Conservation (phyloP, 2,888 invertebrate species). For the Aplocera efformata region DNA sequence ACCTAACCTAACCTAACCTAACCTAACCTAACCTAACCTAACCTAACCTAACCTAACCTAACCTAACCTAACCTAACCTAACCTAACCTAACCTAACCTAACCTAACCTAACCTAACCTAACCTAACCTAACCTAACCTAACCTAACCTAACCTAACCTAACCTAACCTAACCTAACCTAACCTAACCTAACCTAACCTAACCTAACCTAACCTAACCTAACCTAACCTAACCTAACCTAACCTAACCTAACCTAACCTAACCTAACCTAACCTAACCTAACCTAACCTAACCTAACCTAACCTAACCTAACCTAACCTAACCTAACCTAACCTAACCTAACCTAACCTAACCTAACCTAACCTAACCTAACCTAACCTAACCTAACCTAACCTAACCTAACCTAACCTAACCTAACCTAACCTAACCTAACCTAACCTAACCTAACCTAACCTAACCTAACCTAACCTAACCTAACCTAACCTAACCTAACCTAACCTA, state of each 20-base stretch:
- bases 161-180: constrained; percentile 18
- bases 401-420: constrained; percentile 25
- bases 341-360: constrained; percentile 24
- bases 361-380: constrained; percentile 26
- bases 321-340: constrained; percentile 22
- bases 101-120: constrained; percentile 17
- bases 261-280: constrained; percentile 22
- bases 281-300: constrained; percentile 22
- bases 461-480: constrained; percentile 27
- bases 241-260: constrained; percentile 20
- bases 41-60: constrained; percentile 19
- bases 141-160: constrained; percentile 17
- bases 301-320: constrained; percentile 22
- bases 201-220: constrained; percentile 22
- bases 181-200: constrained; percentile 18
- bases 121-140: constrained; percentile 17
- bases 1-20: constrained; percentile 4
- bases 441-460: constrained; percentile 27
- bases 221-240: constrained; percentile 22
- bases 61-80: constrained; percentile 16
- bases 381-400: constrained; percentile 25
- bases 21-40: constrained; percentile 11
- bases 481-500: constrained; percentile 26
- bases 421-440: constrained; percentile 24
- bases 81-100: constrained; percentile 17